These are phyloP conservation scores for Gobio gobio DNA, from an alignment of 2,113 vertebrate species.

Conservation along the genomic window DNA sequence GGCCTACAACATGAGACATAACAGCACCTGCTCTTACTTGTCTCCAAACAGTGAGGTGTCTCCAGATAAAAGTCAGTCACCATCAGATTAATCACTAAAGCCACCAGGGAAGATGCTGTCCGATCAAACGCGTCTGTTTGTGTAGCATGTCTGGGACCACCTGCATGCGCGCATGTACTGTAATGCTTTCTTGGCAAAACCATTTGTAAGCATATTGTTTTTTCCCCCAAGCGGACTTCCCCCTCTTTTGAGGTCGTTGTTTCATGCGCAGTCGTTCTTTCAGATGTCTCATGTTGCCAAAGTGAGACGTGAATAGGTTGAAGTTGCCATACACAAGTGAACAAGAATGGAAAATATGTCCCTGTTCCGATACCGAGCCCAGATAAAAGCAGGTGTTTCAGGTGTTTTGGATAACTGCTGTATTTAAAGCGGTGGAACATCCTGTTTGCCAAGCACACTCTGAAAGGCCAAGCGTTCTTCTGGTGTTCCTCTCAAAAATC, in stretches of 20 bases:
- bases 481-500: conserved; percentile 52
- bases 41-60: conserved; percentile 61
- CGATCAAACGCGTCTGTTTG: conserved; percentile 69
- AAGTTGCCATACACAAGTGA: conserved; percentile 60
- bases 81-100: conserved; percentile 82
- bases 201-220: conserved; percentile 66
- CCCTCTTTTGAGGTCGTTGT: conserved; percentile 55
- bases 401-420: conserved; percentile 61
- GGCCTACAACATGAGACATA: conserved; percentile 68
- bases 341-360: conserved; percentile 74
- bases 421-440: conserved; percentile 74
- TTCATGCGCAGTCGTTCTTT: conserved; percentile 64
- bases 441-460: conserved; percentile 64
- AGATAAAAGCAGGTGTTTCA: conserved; percentile 78
- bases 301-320: conserved; percentile 40
- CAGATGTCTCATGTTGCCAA: conserved; percentile 54
- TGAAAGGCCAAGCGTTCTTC: conserved; percentile 53
- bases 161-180: conserved; percentile 66
- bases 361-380: conserved; percentile 67
- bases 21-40: conserved; percentile 77
- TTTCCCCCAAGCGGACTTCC: conserved; percentile 62
- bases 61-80: conserved; percentile 72
- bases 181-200: conserved; percentile 70
- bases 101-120: conserved; percentile 62
- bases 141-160: conserved; percentile 76